These are phyloP conservation scores for Drosophila serrata DNA, from an alignment of 1,140 invertebrate genomes.

Conservation along the genomic window DNA sequence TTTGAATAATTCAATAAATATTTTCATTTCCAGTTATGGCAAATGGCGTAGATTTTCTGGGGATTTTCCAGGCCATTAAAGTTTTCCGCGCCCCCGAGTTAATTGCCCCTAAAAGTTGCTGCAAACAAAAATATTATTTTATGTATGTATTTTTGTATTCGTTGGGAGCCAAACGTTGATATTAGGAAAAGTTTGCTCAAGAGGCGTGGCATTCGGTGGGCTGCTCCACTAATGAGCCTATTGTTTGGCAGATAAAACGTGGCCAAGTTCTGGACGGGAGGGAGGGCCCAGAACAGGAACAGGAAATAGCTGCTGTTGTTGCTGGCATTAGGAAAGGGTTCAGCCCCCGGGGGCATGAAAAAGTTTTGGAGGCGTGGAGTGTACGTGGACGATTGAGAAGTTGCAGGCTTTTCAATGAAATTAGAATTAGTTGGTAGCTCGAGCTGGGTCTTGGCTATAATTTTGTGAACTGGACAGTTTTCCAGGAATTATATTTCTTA, in stretches of 20 bases:
- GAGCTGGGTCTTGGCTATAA: not conserved
- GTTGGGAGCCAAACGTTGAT: conserved; percentile 35
- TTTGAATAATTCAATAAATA: conserved; percentile 78
- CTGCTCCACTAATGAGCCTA: conserved; percentile 72
- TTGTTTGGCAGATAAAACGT: conserved; percentile 69
- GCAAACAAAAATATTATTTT: conserved; percentile 82
- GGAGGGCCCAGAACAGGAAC: conserved; percentile 23
- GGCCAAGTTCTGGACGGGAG: conserved; percentile 3
- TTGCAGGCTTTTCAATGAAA: conserved; percentile 19
- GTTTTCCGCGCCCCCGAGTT: conserved; percentile 51
- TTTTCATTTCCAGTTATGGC: conserved; percentile 59
- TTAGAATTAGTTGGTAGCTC: not conserved
- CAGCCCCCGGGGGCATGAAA: conserved; percentile 10
- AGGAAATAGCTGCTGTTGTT: conserved; percentile 53
- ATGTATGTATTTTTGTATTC: conserved; percentile 35
- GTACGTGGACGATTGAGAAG: conserved; percentile 25
- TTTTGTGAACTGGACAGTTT: not conserved
- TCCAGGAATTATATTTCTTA: not conserved
- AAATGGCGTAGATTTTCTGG: conserved; percentile 30
- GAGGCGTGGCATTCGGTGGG: conserved; percentile 27
- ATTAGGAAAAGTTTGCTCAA: conserved; percentile 73
- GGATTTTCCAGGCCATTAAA: conserved; percentile 45
- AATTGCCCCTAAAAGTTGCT: conserved; percentile 66
- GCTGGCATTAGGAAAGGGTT: conserved; percentile 62
- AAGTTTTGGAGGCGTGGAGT: conserved; percentile 40